A percentile compares a stretch with the other conserved stretches of the same genome.
These are phyloP conservation scores for Platycercus adscitus DNA, from an alignment of 2,113 vertebrate genomes.

Conservation along the genomic window DNA sequence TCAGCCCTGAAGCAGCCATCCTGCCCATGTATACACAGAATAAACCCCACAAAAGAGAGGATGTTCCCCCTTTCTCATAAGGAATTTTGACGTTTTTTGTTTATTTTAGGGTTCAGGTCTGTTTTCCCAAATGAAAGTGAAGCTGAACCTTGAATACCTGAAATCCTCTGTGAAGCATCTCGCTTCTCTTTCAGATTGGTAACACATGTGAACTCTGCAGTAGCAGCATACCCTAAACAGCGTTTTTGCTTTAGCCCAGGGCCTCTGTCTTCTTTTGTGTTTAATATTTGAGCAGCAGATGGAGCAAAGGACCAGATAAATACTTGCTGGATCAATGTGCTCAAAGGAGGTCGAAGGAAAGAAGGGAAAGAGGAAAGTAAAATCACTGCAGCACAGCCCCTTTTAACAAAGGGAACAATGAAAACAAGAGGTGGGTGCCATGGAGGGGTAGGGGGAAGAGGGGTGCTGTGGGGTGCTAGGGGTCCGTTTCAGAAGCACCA, in stretches of 20 bases:
- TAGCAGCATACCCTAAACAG: background rate
- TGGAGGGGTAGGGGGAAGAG: accelerated
- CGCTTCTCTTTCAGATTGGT: background rate
- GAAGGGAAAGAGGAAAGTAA: background rate
- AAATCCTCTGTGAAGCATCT: background rate
- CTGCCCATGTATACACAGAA: accelerated
- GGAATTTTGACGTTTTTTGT: background rate
- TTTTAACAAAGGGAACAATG: background rate
- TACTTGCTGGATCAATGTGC: background rate
- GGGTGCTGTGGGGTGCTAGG: background rate
- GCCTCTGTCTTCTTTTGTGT: background rate
- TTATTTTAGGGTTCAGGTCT: background rate
- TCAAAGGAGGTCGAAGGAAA: background rate
- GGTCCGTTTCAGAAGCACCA: background rate
- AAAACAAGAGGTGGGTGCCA: background rate
- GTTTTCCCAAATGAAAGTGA: background rate
- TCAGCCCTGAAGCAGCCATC: accelerated
- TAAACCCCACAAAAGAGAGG: background rate
- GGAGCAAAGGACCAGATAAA: conserved; percentile 46
- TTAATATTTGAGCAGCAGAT: conserved; percentile 50
- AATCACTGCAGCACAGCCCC: accelerated
- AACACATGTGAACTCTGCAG: background rate
- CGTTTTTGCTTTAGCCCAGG: background rate
- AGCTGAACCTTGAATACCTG: background rate
- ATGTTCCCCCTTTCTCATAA: background rate